These are phyloP conservation scores for Lithosia quadra DNA, from an alignment of 2,888 invertebrate genomes.

Conservation along the genomic window DNA sequence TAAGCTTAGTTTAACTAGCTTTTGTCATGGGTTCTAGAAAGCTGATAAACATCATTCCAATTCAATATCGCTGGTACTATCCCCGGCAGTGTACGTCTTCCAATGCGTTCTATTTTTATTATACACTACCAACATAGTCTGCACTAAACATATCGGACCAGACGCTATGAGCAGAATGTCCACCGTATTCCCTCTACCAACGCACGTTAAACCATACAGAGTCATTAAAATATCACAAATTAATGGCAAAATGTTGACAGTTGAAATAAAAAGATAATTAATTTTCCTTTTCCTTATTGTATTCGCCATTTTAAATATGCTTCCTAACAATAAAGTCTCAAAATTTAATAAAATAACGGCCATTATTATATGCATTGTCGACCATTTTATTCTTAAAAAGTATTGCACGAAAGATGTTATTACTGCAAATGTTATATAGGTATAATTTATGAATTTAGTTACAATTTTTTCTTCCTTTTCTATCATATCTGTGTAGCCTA, in stretches of 20 bases:
- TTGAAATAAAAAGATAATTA: neutral
- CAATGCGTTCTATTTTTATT: neutral
- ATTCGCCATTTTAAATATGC: slow-evolving; percentile 3
- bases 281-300: neutral
- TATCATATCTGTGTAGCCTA: neutral
- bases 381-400: neutral
- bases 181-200: neutral
- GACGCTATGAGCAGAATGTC: neutral
- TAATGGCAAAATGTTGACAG: slow-evolving; percentile 9
- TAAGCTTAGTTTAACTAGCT: too few species aligned
- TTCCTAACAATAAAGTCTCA: neutral
- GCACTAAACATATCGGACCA: neutral
- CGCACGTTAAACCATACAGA: neutral
- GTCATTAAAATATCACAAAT: neutral
- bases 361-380: neutral
- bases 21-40: too few species aligned
- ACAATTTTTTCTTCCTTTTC: neutral
- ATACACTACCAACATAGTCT: slow-evolving; percentile 7
- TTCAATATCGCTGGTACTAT: neutral
- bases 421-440: neutral
- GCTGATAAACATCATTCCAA: too few species aligned
- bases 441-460: neutral
- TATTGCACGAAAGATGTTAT: slow-evolving; percentile 3
- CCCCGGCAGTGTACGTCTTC: neutral
- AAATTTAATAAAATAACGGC: neutral